phyloP scores from a whole-genome alignment of 2,113 vertebrate species.

The Accipiter cooperii region DNA sequence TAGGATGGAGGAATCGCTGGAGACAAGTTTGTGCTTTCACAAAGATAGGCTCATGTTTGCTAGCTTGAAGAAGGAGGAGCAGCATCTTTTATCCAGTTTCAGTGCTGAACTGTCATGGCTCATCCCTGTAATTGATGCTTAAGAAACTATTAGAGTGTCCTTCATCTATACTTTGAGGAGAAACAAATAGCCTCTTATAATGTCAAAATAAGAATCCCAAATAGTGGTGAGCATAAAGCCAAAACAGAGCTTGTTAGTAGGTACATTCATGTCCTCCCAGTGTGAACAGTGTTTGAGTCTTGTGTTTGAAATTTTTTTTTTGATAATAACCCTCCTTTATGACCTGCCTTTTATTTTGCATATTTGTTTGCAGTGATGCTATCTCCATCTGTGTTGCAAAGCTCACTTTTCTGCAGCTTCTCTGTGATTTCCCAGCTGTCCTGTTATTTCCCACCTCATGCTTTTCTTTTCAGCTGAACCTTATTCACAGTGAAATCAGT shows the following conservation, averaged over 20 bases:
- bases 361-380: constrained; percentile 68
- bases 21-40: background rate
- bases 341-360: constrained; percentile 67
- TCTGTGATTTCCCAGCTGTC: constrained; percentile 78
- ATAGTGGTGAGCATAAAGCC: background rate
- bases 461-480: constrained; percentile 96
- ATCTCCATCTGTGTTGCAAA: constrained; percentile 70
- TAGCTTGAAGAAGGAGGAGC: background rate
- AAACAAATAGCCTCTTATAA: background rate
- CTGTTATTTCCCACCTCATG: constrained; percentile 81
- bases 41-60: background rate
- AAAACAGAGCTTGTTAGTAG: background rate
- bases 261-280: background rate
- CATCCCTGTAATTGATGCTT: background rate
- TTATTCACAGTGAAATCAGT: constrained; percentile 99
- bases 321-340: constrained; percentile 7
- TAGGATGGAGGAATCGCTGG: background rate
- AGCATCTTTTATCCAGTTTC: background rate
- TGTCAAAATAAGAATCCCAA: background rate
- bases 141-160: background rate
- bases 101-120: background rate
- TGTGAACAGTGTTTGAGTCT: constrained; percentile 52
- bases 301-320: constrained; percentile 41
- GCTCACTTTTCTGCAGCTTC: constrained; percentile 73
- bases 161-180: background rate